phyloP scores from a whole-genome alignment of 2,113 vertebrate genomes.

The Nibea coibor region DNA sequence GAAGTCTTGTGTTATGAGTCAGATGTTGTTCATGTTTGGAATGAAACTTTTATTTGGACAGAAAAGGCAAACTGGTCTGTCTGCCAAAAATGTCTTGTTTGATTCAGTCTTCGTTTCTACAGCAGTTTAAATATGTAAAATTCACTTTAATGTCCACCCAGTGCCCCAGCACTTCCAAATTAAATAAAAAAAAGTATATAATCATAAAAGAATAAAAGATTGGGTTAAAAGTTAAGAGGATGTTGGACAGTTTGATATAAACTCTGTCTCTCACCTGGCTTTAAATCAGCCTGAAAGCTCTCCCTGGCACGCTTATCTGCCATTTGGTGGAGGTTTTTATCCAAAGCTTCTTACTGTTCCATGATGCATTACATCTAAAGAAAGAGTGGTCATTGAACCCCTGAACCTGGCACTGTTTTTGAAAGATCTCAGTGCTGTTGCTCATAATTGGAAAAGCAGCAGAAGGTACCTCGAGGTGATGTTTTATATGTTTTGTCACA shows the following conservation, averaged over 20 bases:
- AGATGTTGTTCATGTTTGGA: slow-evolving; percentile 26
- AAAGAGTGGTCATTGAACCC: slow-evolving; percentile 7
- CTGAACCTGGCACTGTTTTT: neutral
- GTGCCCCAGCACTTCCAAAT: neutral
- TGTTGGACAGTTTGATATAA: slow-evolving; percentile 1
- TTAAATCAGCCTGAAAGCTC: slow-evolving; percentile 22
- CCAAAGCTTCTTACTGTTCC: slow-evolving; percentile 48
- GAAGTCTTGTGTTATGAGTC: slow-evolving; percentile 22
- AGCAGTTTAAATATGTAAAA: slow-evolving; percentile 3
- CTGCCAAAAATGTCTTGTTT: neutral
- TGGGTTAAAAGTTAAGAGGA: slow-evolving; percentile 1
- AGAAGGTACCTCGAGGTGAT: neutral
- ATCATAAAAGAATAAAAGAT: slow-evolving; percentile 2
- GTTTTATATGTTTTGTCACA: neutral
- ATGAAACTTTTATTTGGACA: slow-evolving; percentile 36
- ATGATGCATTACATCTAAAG: slow-evolving; percentile 12
- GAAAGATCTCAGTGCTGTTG: neutral
- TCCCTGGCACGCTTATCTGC: slow-evolving; percentile 27
- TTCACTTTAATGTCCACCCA: neutral
- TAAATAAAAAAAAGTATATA: slow-evolving; percentile 16
- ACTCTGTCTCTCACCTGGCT: slow-evolving; percentile 19
- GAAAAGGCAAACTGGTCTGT: neutral
- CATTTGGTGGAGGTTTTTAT: slow-evolving; percentile 45
- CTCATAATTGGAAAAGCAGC: neutral
- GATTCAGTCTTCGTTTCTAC: neutral